Base-by-base conservation (phyloP, 2,797 vertebrate genomes). In the Enteromius mattozi region DNA sequence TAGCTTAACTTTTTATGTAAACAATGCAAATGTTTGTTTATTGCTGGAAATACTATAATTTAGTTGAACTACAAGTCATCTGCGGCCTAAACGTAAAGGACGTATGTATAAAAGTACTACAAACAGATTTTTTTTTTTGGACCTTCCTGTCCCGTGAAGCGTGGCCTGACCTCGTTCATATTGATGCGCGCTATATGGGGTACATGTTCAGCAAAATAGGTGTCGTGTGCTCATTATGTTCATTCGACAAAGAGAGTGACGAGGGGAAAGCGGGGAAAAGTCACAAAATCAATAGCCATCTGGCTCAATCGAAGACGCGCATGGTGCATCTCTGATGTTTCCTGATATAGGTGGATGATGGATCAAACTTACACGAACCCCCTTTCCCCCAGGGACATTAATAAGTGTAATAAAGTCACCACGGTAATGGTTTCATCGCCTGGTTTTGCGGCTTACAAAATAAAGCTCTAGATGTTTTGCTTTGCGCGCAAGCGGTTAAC, bases 231-330 rank as follows among this genome's bases (percentile, higher is more conserved):
- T 49, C 80, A 78, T 74, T 83, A 75, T 76, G 77, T 72, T 72
- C 56, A 45, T 80, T n/a, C 3, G 21, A 80, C 63, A 42, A 86
- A 63, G 59, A 45, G 80, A 42, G 86, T 14, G 81, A 69, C 27
- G 63, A 81, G 63, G 35, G 42, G 68, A 86, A 82, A 83, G 76
- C 66, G 40, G 49, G 30, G 27, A 17, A 80, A 82, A 83, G 86
- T 72, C 82, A 78, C 40, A 49, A 42, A 89, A 87, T 91, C 90
- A 83, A 91, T 91, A 19, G 71, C 87, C 92, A 94, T 92, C 93
- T 94, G 93, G 85, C 87, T 82, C 54, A 88, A 91, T 91, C 89
- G 89, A 92, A 91, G 75, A 85, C 81, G 89, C 80, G 87, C 92
- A 88, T 86, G 88, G 86, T 85, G 88, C 90, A 9, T 47, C 42